Evolutionary conservation across 2,113 vertebrate genomes (phyloP), one percentile per base, ranked within the genome.

Genomic region (Heteronetta atricapilla): DNA sequence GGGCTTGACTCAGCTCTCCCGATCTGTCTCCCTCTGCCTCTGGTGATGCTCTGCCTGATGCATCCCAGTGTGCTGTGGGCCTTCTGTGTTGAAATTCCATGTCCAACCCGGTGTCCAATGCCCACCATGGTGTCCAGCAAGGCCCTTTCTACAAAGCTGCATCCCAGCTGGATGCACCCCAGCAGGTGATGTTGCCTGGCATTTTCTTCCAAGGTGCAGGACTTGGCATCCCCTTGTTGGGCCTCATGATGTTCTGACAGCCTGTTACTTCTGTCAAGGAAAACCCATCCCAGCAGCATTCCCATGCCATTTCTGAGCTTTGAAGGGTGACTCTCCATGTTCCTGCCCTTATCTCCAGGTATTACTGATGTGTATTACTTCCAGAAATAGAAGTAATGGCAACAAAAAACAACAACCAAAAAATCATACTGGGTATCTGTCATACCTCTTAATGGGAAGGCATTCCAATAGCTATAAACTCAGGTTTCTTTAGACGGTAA

Each of bases 101-200:
- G 19, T 5, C 68, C 53, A 26, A 1, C 3, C 13, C 5, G 10
- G 28, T 13, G 20, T 4, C 42, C 53, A 29, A 2, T 63, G 34
- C 23, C 34, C 60, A 26, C 60, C 14, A 15, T 25, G 17, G n/a
- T 16, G 26, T 4, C 42, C 59, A 26, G 13, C 36, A 6, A 8
- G 20, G 31, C 22, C 12, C 18, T 67, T 13, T 7, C 26, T 38
- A 33, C 59, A 72, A 38, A 33, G 34, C 75, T 11, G 19, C 25
- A 64, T 60, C 29, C 36, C 67, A 40, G 44, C 0, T 0, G 34
- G 28, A 0, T 31, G 20, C 13, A 16, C 10, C 28, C 13, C 33
- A 38, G 40, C 40, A 28, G 6, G 50, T 40, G 34, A 17, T 12
- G 7, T 26, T 6, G 46, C 40, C 2, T 2, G 14, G 8, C 6